Conservation (phyloP, 2,888 invertebrate genomes). For the Gastrophysa polygoni region DNA sequence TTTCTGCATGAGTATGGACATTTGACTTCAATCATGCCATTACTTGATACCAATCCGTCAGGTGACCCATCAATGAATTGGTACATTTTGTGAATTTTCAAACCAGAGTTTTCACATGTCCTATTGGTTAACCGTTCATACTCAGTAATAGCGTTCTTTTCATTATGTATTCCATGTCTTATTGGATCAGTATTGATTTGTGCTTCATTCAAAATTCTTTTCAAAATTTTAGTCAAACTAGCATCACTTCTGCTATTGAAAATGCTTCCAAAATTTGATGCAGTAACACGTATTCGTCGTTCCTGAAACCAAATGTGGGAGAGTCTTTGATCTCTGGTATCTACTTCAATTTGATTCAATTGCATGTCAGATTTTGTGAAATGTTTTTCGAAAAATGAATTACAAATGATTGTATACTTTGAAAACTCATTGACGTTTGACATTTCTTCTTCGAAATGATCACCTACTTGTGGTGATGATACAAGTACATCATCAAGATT, state of each 20-base stretch:
- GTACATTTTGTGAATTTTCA: slow-evolving; percentile 14
- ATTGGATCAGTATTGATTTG: neutral
- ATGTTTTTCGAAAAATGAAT: neutral
- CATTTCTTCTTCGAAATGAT: too few species aligned
- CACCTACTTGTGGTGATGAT: too few species aligned
- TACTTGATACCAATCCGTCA: neutral
- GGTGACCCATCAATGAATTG: neutral
- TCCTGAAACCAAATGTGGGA: slow-evolving; percentile 6
- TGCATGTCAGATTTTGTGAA: neutral
- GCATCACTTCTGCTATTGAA: neutral
- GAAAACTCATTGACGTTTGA: too few species aligned
- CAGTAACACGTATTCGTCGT: slow-evolving; percentile 7
- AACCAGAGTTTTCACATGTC: slow-evolving; percentile 3
- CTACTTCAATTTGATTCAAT: neutral
- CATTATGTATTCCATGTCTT: neutral
- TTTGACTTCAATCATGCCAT: neutral
- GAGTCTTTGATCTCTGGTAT: neutral
- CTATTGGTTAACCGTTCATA: neutral
- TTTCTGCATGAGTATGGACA: neutral
- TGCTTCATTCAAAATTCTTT: neutral
- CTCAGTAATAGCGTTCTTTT: neutral
- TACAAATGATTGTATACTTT: neutral
- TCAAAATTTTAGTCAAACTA: neutral
- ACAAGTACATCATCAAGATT: too few species aligned
- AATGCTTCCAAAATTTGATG: slow-evolving; percentile 7